phyloP scores from a whole-genome alignment of 2,797 vertebrate genomes.

The Peromyscus attwateri region DNA sequence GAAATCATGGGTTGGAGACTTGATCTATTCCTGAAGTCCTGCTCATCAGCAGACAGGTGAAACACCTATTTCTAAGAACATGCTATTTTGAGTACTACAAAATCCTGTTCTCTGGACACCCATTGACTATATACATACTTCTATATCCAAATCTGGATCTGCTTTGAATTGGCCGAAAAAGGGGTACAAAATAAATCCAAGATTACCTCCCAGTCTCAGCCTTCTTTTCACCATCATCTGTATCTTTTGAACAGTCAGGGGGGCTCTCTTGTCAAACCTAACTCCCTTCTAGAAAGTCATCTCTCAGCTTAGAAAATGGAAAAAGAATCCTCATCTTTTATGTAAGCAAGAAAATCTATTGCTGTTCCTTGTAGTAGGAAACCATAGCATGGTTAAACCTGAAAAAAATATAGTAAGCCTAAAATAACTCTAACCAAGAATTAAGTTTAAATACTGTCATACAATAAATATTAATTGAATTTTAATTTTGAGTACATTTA shows the following conservation, averaged over 20 bases:
- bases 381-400: not conserved
- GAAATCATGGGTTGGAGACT: not conserved
- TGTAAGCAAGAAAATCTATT: not conserved
- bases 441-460: not conserved
- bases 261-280: not conserved
- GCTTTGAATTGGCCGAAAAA: not conserved
- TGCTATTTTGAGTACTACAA: not conserved
- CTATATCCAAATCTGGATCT: not conserved
- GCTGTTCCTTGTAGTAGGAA: not conserved
- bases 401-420: not conserved
- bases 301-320: not conserved
- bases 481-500: constrained; percentile 49
- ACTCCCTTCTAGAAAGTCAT: not conserved
- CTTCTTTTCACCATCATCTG: not conserved
- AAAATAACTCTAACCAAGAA: constrained; percentile 19
- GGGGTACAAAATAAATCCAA: not conserved
- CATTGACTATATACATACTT: not conserved
- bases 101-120: not conserved
- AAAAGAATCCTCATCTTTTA: not conserved
- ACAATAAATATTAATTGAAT: constrained; percentile 28
- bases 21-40: not conserved
- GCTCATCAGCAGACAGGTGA: not conserved
- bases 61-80: not conserved
- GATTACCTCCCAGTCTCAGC: not conserved
- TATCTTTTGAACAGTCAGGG: not conserved